Conservation (phyloP, 2,888 invertebrate genomes). For the Perithous albicinctus region DNA sequence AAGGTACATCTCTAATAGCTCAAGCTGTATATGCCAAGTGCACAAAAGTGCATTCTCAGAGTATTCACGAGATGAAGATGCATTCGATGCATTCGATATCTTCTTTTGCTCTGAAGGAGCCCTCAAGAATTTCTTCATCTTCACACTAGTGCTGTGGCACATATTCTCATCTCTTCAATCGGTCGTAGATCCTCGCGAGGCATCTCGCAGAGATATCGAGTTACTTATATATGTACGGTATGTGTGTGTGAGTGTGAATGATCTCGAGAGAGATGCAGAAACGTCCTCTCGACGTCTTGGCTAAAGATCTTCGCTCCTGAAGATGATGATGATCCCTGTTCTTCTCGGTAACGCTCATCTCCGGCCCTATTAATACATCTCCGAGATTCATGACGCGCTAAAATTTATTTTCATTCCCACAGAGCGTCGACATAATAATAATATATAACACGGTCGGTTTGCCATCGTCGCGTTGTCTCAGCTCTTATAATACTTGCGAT, state of each 20-base stretch:
- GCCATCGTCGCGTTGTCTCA: constrained; percentile 33
- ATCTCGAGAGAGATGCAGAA: constrained; percentile 26
- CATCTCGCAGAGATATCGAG: constrained; percentile 63
- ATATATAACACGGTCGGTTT: constrained; percentile 22
- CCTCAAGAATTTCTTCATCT: not conserved
- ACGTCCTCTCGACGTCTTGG: not conserved
- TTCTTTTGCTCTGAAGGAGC: not conserved
- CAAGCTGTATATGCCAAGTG: not conserved
- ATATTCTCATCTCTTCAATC: constrained; percentile 20
- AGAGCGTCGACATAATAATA: constrained; percentile 64
- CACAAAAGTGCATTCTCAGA: constrained; percentile 10
- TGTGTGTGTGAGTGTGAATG: too few relatives aligned
- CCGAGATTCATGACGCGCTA: constrained; percentile 75
- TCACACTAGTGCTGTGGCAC: not conserved
- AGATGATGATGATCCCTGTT: constrained; percentile 43
- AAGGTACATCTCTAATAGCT: too few relatives aligned
- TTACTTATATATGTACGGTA: constrained; percentile 53
- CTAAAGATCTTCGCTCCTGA: constrained; percentile 17
- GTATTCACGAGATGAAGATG: not conserved
- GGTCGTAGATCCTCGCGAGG: constrained; percentile 34
- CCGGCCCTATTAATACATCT: constrained; percentile 75
- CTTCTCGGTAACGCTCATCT: constrained; percentile 52
- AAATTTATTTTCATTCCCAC: constrained; percentile 76
- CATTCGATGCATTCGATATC: not conserved
- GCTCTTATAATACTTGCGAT: constrained; percentile 35